Evolutionary conservation across 2,888 invertebrate species (phyloP).

Genomic region (Nudaria mundana): DNA sequence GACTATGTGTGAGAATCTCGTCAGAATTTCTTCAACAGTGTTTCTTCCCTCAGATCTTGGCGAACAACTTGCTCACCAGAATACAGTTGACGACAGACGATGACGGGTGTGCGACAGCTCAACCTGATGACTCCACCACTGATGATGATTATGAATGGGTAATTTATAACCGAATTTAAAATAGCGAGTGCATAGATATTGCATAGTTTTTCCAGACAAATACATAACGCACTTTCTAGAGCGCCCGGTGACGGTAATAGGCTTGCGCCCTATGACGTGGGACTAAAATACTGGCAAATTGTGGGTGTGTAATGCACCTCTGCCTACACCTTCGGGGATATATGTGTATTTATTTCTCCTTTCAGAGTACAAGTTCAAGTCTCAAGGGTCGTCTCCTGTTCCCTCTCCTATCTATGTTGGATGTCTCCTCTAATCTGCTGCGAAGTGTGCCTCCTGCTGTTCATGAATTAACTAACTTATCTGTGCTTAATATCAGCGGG

Average conservation of each 20-base stretch:
- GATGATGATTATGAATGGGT: constrained; percentile 84
- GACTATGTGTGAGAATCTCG: too few relatives aligned
- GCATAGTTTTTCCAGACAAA: too few relatives aligned
- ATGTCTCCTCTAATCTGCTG: constrained; percentile 92
- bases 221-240: too few relatives aligned
- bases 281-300: too few relatives aligned
- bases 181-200: too few relatives aligned
- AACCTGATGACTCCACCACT: constrained; percentile 35
- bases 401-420: constrained; percentile 96
- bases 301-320: too few relatives aligned
- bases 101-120: constrained; percentile 77
- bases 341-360: too few relatives aligned
- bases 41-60: constrained; percentile 82
- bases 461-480: constrained; percentile 91
- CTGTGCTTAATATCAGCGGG: constrained; percentile 96
- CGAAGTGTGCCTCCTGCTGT: constrained; percentile 90
- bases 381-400: constrained; percentile 89
- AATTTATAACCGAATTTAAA: too few relatives aligned
- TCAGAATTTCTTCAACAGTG: too few relatives aligned
- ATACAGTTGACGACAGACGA: constrained; percentile 92
- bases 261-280: too few relatives aligned
- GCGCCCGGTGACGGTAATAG: too few relatives aligned
- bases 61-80: constrained; percentile 91
- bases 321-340: too few relatives aligned
- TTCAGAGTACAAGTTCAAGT: constrained; percentile 49